A percentile compares a stretch with the other conserved stretches of the same genome.
Evolutionary conservation across 2,113 vertebrate genomes (phyloP).

Genomic region (Lasiurus cinereus): DNA sequence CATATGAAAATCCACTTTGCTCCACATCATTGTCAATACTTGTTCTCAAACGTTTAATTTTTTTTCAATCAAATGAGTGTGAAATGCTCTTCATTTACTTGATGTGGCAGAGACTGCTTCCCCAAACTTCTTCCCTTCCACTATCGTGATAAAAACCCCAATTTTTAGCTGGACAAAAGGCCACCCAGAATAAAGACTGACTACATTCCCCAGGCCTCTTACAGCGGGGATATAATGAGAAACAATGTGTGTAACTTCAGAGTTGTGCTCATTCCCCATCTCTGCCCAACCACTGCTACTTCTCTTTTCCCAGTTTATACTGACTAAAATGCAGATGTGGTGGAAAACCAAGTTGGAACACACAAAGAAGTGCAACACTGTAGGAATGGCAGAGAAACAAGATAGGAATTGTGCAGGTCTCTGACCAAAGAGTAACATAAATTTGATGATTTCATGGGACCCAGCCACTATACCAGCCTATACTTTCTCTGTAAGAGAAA

Average conservation of each 20-base stretch:
- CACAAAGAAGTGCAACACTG: background rate
- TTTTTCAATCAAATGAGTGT: background rate
- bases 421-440: background rate
- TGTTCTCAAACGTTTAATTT: background rate
- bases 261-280: background rate
- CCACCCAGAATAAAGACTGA: background rate
- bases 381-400: background rate
- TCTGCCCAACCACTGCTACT: background rate
- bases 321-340: background rate
- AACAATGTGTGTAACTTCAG: background rate
- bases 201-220: background rate
- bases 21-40: background rate
- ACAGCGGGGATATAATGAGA: background rate
- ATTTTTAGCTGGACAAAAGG: background rate
- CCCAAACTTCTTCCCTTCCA: background rate
- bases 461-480: background rate
- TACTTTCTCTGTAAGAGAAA: conserved; percentile 24
- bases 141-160: background rate
- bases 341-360: background rate
- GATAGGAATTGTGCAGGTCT: background rate
- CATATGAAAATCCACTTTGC: background rate
- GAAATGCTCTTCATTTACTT: conserved; percentile 30
- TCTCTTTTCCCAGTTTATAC: background rate
- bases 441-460: background rate
- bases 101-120: background rate